These are phyloP conservation scores for Cenopis cana DNA, from an alignment of 2,888 invertebrate genomes.

Conservation along the genomic window DNA sequence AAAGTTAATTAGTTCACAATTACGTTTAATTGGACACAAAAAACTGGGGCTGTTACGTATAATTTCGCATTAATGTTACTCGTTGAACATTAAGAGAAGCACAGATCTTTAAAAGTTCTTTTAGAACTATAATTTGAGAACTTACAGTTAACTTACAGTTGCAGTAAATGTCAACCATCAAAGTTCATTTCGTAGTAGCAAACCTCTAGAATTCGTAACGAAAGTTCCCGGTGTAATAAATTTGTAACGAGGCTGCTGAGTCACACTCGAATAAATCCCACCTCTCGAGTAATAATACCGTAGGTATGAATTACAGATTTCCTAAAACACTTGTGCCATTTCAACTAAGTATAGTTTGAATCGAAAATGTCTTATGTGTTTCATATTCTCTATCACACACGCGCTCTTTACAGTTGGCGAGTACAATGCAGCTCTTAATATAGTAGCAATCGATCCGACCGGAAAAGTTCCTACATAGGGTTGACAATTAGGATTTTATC, in stretches of 20 bases:
- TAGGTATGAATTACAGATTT: background rate
- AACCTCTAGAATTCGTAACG: background rate
- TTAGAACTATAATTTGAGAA: background rate
- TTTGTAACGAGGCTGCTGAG: constrained; percentile 31
- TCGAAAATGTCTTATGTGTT: constrained; percentile 1
- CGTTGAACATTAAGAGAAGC: background rate
- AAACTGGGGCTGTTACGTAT: background rate
- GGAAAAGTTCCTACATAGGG: constrained; percentile 31
- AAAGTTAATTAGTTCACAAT: constrained; percentile 41
- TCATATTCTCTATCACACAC: background rate
- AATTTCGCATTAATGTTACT: background rate
- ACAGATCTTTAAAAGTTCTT: background rate
- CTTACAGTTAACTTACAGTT: too few species aligned
- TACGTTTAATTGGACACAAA: constrained; percentile 36
- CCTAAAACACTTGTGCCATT: background rate
- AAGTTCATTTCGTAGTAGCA: background rate
- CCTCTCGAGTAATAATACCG: background rate
- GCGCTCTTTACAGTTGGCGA: background rate
- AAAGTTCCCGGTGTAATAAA: constrained; percentile 14
- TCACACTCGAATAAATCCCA: background rate
- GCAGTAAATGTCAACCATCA: background rate
- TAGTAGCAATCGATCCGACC: constrained; percentile 37
- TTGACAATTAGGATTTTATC: constrained; percentile 9
- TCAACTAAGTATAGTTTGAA: background rate
- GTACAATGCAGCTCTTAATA: constrained; percentile 40